These are phyloP conservation scores for Ptychoptera albimana DNA, from an alignment of 2,888 invertebrate species.

Conservation along the genomic window DNA sequence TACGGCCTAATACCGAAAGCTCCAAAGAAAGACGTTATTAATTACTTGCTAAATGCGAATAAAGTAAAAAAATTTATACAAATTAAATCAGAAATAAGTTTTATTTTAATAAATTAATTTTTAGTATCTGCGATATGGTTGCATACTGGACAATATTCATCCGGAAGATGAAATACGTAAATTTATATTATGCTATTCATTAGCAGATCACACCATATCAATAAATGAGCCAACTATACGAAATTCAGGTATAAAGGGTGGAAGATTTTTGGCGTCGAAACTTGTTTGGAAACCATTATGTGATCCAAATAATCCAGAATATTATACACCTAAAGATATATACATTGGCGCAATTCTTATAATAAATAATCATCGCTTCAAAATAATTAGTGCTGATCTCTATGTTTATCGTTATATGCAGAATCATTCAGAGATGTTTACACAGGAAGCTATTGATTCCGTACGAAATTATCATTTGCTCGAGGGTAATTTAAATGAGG, in stretches of 20 bases:
- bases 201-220: constrained; percentile 57
- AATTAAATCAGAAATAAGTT: not conserved
- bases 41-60: constrained; percentile 54
- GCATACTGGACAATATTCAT: constrained; percentile 58
- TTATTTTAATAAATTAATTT: not conserved
- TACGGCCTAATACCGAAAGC: constrained; percentile 51
- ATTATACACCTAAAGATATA: constrained; percentile 65
- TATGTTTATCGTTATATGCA: constrained; percentile 65
- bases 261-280: constrained; percentile 54
- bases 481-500: constrained; percentile 44
- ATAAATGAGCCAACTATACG: constrained; percentile 55
- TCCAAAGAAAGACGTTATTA: constrained; percentile 58
- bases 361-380: constrained; percentile 59
- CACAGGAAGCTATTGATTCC: constrained; percentile 45
- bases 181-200: constrained; percentile 59
- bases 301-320: constrained; percentile 51
- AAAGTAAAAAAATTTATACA: constrained; percentile 29
- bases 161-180: constrained; percentile 60
- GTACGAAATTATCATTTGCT: constrained; percentile 49
- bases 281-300: constrained; percentile 52
- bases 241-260: constrained; percentile 62
- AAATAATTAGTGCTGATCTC: constrained; percentile 58
- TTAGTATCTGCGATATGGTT: constrained; percentile 51
- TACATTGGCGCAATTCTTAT: constrained; percentile 58
- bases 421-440: constrained; percentile 55